A percentile compares a stretch with the other conserved stretches of the same genome.
These are phyloP conservation scores for Drosophila kurseongensis DNA, from an alignment of 1,140 invertebrate genomes.

Conservation along the genomic window DNA sequence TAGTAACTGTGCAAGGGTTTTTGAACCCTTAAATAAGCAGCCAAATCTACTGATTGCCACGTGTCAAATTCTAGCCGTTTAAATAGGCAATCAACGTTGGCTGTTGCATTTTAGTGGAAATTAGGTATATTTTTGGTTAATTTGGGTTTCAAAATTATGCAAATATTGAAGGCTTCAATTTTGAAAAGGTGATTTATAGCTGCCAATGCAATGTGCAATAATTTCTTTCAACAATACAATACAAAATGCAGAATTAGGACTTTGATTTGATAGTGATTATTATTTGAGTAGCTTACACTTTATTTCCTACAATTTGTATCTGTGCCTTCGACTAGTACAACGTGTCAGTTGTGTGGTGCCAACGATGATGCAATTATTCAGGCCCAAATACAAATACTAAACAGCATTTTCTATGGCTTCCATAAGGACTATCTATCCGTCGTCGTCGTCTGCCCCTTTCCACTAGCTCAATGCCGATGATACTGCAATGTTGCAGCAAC, in stretches of 20 bases:
- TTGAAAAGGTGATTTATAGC: no score
- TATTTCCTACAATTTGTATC: neutral
- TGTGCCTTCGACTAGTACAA: slow-evolving; percentile 5
- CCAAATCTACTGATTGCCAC: neutral
- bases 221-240: no score
- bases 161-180: no score
- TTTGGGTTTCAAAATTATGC: neutral
- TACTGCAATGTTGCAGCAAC: slow-evolving; percentile 51
- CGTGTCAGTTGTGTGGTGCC: slow-evolving; percentile 13
- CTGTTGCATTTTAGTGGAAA: no score
- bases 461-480: slow-evolving; percentile 16
- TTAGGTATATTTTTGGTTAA: neutral
- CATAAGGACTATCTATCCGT: slow-evolving; percentile 33
- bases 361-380: slow-evolving; percentile 45
- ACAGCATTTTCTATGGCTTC: slow-evolving; percentile 39
- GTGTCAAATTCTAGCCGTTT: neutral
- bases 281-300: neutral
- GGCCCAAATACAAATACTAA: slow-evolving; percentile 23
- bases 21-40: neutral
- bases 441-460: slow-evolving; percentile 10
- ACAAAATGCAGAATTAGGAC: neutral
- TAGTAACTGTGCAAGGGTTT: neutral
- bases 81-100: no score
- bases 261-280: neutral
- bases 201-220: no score